Base-by-base conservation (phyloP, 2,888 invertebrate species). In the Pseudococcus jackbeardsleyi region DNA sequence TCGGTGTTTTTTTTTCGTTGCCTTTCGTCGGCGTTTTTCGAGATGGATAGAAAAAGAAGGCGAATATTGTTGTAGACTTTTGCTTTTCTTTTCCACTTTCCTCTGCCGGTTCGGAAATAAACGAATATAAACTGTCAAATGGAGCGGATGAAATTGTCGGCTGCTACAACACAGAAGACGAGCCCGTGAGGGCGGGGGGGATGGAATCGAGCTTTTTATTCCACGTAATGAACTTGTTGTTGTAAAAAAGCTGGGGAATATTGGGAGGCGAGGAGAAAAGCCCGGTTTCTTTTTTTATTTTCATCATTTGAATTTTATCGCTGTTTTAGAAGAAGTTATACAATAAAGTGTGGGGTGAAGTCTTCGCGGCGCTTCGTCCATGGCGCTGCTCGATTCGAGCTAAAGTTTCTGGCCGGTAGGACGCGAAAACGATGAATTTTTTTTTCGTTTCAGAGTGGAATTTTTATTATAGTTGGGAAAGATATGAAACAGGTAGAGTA, bases 221-320 rank as follows among this genome's bases (percentile, higher is more conserved):
- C 77, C 77, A n/a, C 77, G 77, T 77, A 77, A 77, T 77, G 77
- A 77, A 77, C 77, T 77, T 39, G 77, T 77, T 77, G 77, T 77
- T 77, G 39, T 77, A 64, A 64, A 64, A 22, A 19, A 22, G 64
- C 9, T 7, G 15, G 9, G 19, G 9, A 64, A 64, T 22, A 9
- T 22, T 9, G 22, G 9, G 19, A 64, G 64, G 22, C 7, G n/a
- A 77, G 17, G 39, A 22, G 64, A 22, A 22, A 22, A 64, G 64
- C 39, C 12, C 39, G 17, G 39, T 39, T 77, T 39, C 59, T 64
- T 12, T 39, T 77, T 77, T 77, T 77, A 77, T 77, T 77, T 39
- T 17, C 77, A 77, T 77, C 77, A 77, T 77, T 77, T 77, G 77
- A 77, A 77, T 77, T 77, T 77, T 77, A 64, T 64, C 22, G 64